Base-by-base conservation (phyloP, 2,113 vertebrate genomes). In the Fukomys damarensis region DNA sequence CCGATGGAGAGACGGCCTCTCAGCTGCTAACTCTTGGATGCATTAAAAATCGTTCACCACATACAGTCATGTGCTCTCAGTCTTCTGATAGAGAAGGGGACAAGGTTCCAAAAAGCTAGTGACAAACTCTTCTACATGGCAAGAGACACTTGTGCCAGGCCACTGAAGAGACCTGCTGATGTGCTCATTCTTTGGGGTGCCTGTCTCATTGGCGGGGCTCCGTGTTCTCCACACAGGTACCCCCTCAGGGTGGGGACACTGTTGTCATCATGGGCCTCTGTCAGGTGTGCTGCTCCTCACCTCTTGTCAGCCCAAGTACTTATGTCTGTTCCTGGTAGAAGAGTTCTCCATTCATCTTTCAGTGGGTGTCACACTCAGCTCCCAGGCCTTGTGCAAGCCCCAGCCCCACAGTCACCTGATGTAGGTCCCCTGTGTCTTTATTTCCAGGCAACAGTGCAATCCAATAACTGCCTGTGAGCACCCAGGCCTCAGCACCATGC, bases 361-460 rank as follows among this genome's bases (percentile, higher is more conserved):
- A 0, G 52, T 0, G 6, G 12, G 5, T 35, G 24, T 7, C 20
- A 16, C 0, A 19, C 4, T 14, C 0, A 3, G 19, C 7, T 3
- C 61, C 2, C 8, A 5, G 0, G 32, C 20, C 61, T 12, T 5
- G 46, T 19, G 2, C 1, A 3, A n/a, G 6, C 38, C 66, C 9
- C 1, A 70, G 68, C n/a, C 19, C 19, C 3, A 0, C 1, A 19
- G 68, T 22, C 8, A 4, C n/a, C 24, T 14, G 41, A 28, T 2
- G 11, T 28, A 24, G 70, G 72, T 28, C 6, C 72, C 11, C 26
- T 46, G 12, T 0, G 41, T 5, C 28, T 30, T 38, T 17, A 10
- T 30, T 49, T 52, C 43, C 2, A 32, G 91, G n/a, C 3, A 13
- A 68, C 41, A 3, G 17, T 22, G n/a, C 41, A 7, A 11, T 5